Base-by-base conservation (phyloP, 2,797 vertebrate species). In the Trematomus bernacchii region DNA sequence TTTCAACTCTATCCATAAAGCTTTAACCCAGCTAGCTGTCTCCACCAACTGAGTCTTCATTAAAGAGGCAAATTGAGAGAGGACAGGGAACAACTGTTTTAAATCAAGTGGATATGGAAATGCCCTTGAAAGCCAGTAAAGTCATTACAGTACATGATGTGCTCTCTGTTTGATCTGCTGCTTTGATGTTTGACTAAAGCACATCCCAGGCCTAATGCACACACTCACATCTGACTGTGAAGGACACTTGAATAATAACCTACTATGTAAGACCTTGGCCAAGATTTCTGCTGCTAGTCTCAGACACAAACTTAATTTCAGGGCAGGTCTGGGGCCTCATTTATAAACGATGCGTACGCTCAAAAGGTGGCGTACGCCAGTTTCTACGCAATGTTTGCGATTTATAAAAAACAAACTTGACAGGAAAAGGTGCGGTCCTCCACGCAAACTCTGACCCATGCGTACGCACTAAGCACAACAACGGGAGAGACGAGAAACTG, bases 171-270 rank as follows among this genome's bases (percentile, higher is more conserved):
- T 85, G 65, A 81, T 74, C 53, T 77, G 60, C 64, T 40, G 71
- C 71, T 80, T 71, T 81, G 71, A 71, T 78, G 66, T 73, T 54
- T 72, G 66, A 79, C 61, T 71, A 61, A 76, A 77, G 59, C 46
- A 13, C 43, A 47, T 77, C 61, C 55, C 4, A 0, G 18, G 47
- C 50, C 51, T 65, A 74, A 79, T 50, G 51, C 73, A 72, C 23
- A 59, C 50, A 14, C n/a, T 63, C 37, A 33, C 37, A 46, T 67
- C 59, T 74, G 12, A 69, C 64, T 42, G 44, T 75, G 19, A 76
- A 68, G 77, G 83, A 71, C 75, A 66, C 73, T 51, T 81, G 51
- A 48, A 54, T 76, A 59, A 75, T 70, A 75, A 57, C 61, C 61
- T 33, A 6, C 48, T 15, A 15, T 67, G 23, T 57, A 63, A 76